These are phyloP conservation scores for Epinotia brunnichana DNA, from an alignment of 2,888 invertebrate species.

Conservation along the genomic window DNA sequence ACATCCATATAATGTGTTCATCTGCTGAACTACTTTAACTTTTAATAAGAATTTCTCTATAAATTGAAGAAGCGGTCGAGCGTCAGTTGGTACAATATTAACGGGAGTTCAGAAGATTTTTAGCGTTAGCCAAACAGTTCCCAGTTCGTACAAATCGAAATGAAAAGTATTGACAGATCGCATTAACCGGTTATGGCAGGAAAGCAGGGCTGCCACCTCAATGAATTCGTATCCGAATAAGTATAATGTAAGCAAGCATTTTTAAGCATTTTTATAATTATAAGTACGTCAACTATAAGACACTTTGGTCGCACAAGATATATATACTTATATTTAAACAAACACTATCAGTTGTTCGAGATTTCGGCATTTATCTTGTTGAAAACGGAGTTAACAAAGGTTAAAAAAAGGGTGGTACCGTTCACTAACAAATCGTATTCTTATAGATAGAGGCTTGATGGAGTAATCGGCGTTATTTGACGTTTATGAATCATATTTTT, in stretches of 20 bases:
- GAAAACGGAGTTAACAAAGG: too few relatives aligned
- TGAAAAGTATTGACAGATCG: constrained; percentile 43
- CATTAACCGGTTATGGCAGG: constrained; percentile 37
- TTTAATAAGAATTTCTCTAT: neutral
- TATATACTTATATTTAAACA: too few relatives aligned
- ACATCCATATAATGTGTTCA: neutral
- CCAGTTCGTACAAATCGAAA: constrained; percentile 32
- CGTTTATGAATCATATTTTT: too few relatives aligned
- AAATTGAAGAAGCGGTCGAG: constrained; percentile 19
- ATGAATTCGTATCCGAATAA: neutral
- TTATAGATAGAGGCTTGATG: too few relatives aligned
- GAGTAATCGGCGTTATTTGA: too few relatives aligned
- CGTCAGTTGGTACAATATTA: constrained; percentile 26
- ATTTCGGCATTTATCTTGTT: too few relatives aligned
- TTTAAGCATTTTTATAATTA: too few relatives aligned
- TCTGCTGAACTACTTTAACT: neutral
- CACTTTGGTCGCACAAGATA: too few relatives aligned
- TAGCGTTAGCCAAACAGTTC: constrained; percentile 34
- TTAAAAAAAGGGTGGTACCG: too few relatives aligned
- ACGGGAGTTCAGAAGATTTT: constrained; percentile 23
- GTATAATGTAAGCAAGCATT: neutral
- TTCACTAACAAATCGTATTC: too few relatives aligned
- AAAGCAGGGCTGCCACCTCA: constrained; percentile 19
- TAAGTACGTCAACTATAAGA: too few relatives aligned
- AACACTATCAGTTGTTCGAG: too few relatives aligned